A percentile compares a stretch with the other conserved stretches of the same genome.
Evolutionary conservation across 2,888 invertebrate species (phyloP).

Genomic region (Caenorhabditis angaria): DNA sequence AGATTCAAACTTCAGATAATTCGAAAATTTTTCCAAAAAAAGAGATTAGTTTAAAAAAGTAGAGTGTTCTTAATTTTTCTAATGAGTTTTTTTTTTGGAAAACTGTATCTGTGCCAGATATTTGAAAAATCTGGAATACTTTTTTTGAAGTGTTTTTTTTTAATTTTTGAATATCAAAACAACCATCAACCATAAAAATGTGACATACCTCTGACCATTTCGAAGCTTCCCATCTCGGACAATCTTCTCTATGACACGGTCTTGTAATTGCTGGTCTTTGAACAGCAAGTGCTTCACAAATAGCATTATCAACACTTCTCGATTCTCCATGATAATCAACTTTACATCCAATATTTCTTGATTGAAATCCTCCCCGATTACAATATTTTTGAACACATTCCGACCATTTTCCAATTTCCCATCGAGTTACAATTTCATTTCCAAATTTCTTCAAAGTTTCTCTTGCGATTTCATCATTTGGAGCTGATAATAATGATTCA

Average conservation of each 20-base stretch:
- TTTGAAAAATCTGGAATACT: too few relatives aligned
- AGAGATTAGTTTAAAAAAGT: too few relatives aligned
- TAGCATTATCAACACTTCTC: constrained; percentile 42
- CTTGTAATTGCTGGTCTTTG: constrained; percentile 60
- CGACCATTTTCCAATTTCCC: constrained; percentile 55
- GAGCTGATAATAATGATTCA: constrained; percentile 41
- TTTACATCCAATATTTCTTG: constrained; percentile 37
- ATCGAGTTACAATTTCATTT: constrained; percentile 40
- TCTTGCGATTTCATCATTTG: constrained; percentile 40
- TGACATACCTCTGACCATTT: constrained; percentile 63
- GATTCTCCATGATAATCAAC: constrained; percentile 37
- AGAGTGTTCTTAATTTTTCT: too few relatives aligned
- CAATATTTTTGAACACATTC: constrained; percentile 57
- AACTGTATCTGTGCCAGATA: too few relatives aligned
- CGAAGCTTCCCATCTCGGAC: constrained; percentile 66
- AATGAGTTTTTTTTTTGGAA: too few relatives aligned
- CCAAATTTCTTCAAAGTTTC: constrained; percentile 42
- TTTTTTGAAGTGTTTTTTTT: too few relatives aligned
- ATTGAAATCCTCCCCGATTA: constrained; percentile 48
- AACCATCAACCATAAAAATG: too few relatives aligned
- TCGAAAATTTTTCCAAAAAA: too few relatives aligned
- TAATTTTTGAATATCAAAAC: too few relatives aligned
- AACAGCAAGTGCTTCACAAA: constrained; percentile 47
- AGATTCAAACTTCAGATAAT: too few relatives aligned
- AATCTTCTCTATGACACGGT: constrained; percentile 60